phyloP scores from a whole-genome alignment of 2,888 invertebrate species.

The Idaea biselata region DNA sequence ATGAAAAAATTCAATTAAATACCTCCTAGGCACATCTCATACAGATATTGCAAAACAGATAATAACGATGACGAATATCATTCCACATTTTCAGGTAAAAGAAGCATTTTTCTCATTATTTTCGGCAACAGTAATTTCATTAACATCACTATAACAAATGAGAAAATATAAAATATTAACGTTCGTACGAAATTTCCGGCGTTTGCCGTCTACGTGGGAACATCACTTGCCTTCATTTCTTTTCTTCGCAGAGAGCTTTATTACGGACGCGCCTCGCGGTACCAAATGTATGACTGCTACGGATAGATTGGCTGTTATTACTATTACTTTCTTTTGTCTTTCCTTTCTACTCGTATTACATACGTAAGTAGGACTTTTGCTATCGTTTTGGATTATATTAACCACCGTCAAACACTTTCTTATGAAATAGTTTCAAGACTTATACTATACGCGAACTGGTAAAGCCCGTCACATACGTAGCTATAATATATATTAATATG shows the following conservation, averaged over 20 bases:
- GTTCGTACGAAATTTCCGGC: neutral
- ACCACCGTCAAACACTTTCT: too few species aligned
- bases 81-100: neutral
- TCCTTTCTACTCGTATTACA: neutral
- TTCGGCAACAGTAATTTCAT: constrained; percentile 1
- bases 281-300: constrained; percentile 33
- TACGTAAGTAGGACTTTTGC: too few species aligned
- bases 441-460: too few species aligned
- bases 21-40: too few species aligned
- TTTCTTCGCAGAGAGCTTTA: constrained; percentile 14
- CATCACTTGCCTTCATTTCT: constrained; percentile 14
- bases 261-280: constrained; percentile 20
- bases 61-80: constrained; percentile 1
- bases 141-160: constrained; percentile 1
- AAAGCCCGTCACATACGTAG: too few species aligned
- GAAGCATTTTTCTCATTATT: neutral
- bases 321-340: neutral
- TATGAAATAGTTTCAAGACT: too few species aligned
- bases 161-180: neutral
- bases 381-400: too few species aligned
- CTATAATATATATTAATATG: too few species aligned
- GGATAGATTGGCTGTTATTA: neutral
- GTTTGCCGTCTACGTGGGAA: neutral
- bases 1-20: too few species aligned
- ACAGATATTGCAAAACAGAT: too few species aligned